phyloP scores from a whole-genome alignment of 2,797 vertebrate genomes.

The Cyprinodon diabolis region DNA sequence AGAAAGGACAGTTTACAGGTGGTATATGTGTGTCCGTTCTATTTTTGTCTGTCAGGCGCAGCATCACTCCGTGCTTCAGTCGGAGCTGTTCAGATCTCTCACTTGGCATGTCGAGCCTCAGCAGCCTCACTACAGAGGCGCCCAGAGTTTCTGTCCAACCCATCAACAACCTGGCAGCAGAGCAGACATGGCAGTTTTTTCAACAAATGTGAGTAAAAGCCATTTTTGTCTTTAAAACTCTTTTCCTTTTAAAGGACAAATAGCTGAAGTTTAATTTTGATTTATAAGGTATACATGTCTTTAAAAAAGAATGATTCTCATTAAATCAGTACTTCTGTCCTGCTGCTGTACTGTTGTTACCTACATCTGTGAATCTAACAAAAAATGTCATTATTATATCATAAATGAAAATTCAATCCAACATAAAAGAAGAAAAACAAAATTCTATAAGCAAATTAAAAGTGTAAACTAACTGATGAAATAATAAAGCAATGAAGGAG shows the following conservation, averaged over 20 bases:
- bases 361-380: too few species aligned
- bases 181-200: conserved; percentile 80
- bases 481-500: too few species aligned
- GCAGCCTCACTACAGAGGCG: conserved; percentile 37
- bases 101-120: conserved; percentile 30
- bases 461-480: too few species aligned
- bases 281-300: not conserved
- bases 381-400: too few species aligned
- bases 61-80: conserved; percentile 41
- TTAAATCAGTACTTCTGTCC: not conserved
- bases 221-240: not conserved
- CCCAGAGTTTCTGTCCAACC: conserved; percentile 24
- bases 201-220: conserved; percentile 75
- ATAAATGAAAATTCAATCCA: too few species aligned
- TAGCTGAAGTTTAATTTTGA: not conserved
- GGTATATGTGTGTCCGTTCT: not conserved
- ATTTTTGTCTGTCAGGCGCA: conserved; percentile 43
- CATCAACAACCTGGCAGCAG: conserved; percentile 61
- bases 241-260: not conserved
- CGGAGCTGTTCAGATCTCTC: conserved; percentile 40
- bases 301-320: not conserved
- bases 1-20: not conserved
- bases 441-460: too few species aligned
- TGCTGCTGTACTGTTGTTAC: not conserved
- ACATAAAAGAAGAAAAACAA: too few species aligned